Evolutionary conservation across 2,797 vertebrate genomes (phyloP), one percentile per base, ranked within the genome.

Genomic region (Macropodus opercularis): DNA sequence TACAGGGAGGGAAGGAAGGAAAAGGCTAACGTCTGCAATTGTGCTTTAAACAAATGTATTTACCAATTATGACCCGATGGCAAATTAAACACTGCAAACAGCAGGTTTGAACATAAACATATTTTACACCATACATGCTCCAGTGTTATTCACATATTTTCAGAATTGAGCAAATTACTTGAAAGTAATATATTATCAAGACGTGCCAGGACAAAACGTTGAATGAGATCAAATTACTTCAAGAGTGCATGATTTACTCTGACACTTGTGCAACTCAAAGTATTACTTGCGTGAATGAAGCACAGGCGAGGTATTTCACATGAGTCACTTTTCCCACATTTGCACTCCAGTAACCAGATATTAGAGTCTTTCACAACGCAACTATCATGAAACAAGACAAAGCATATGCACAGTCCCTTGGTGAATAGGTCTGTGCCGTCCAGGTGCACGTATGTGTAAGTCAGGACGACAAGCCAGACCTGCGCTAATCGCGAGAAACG

Each of bases 11-110:
- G 44, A 80, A 63, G 57, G 53, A 58, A 48, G 60, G 42, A 65
- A 39, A 67, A 68, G 62, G 54, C 21, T 53, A 48, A 47, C 48
- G 48, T 51, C 61, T 69, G 44, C 54, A 61, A 31, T 69, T 56
- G 55, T 64, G 80, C 77, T 82, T 79, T 54, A 71, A 85, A 82
- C 55, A 70, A 75, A n/a, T n/a, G n/a, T n/a, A n/a, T n/a, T n/a
- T n/a, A n/a, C n/a, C n/a, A 80, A 90, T 87, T 86, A 87, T 40
- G 50, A 80, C 48, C 63, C 57, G 78, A 32, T 43, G 26, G 42
- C 68, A 77, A 77, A 79, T 72, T 51, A 79, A 69, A 85, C 63
- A 68, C 59, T 8, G 47, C 29, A 78, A 76, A 75, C 52, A 58
- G 53, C 36, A 69, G 56, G 59, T 70, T 44, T 36, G 67, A 32